Percentiles rank a stretch among this genome's conserved stretches.
These are phyloP conservation scores for Coluber constrictor DNA, from an alignment of 2,797 vertebrate species.

Conservation along the genomic window DNA sequence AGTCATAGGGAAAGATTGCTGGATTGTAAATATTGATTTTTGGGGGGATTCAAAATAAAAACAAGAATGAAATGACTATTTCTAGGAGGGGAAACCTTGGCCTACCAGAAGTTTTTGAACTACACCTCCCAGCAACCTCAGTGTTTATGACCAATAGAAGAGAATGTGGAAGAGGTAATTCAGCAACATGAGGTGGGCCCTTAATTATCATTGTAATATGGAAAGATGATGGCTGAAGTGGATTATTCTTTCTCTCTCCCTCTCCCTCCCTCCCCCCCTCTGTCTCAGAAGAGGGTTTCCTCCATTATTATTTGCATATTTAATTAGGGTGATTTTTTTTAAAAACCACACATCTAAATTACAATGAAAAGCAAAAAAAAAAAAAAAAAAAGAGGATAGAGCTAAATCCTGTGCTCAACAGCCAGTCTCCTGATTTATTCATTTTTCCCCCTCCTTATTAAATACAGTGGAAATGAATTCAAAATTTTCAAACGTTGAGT, in stretches of 20 bases:
- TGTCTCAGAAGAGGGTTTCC: background rate
- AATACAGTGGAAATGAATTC: background rate
- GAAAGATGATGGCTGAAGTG: background rate
- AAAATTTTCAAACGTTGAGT: background rate
- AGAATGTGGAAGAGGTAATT: background rate
- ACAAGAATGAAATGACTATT: background rate
- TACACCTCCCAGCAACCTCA: background rate
- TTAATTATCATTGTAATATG: background rate
- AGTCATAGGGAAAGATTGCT: background rate
- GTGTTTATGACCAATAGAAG: background rate
- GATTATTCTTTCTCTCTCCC: background rate
- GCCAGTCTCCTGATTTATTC: background rate
- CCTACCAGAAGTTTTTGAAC: background rate
- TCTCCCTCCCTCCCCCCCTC: fast-evolving
- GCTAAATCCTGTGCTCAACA: background rate
- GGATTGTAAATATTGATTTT: background rate
- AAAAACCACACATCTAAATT: background rate
- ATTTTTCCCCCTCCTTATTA: background rate
- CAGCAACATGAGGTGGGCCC: background rate
- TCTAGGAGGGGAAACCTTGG: background rate
- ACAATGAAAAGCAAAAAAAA: background rate
- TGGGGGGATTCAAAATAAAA: background rate
- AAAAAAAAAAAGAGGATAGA: background rate
- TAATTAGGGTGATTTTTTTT: background rate
- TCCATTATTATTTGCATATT: background rate